Percentiles rank a stretch among this genome's conserved stretches.
These are phyloP conservation scores for Carposina sasakii DNA, from an alignment of 1,140 invertebrate genomes.

Conservation along the genomic window DNA sequence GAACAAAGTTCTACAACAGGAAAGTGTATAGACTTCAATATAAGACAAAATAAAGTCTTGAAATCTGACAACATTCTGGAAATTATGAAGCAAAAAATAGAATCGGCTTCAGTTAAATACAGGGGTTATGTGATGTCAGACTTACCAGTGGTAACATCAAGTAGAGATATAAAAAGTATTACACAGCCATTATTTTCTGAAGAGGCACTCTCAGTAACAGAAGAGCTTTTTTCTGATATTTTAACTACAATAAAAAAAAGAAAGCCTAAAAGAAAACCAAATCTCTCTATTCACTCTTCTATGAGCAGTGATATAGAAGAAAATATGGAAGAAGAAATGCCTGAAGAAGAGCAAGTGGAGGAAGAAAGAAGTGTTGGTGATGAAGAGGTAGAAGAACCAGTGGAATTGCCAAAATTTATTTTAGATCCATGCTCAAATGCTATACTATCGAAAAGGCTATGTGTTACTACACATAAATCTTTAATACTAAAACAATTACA, in stretches of 20 bases:
- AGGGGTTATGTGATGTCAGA: constrained; percentile 75
- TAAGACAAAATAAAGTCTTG: constrained; percentile 65
- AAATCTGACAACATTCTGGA: constrained; percentile 61
- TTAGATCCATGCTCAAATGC: constrained; percentile 43
- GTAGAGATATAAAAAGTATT: constrained; percentile 29
- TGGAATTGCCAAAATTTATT: constrained; percentile 50
- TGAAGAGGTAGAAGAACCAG: constrained; percentile 33
- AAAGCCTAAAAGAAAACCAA: constrained; percentile 17
- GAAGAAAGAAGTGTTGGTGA: constrained; percentile 16
- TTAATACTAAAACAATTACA: constrained; percentile 41
- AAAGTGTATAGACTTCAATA: constrained; percentile 69
- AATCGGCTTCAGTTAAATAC: constrained; percentile 66
- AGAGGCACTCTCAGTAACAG: constrained; percentile 56
- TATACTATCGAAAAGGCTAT: constrained; percentile 28
- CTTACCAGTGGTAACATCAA: constrained; percentile 71
- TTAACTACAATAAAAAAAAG: constrained; percentile 44
- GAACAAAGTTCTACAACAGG: constrained; percentile 62
- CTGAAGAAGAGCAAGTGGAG: constrained; percentile 25
- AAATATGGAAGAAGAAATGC: constrained; percentile 20
- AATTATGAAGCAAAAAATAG: constrained; percentile 66
- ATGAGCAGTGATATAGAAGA: background rate
- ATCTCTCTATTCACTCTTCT: background rate
- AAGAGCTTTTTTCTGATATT: constrained; percentile 62
- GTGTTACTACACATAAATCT: constrained; percentile 30
- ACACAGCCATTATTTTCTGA: constrained; percentile 54